Evolutionary conservation across 2,888 invertebrate species (phyloP).

Genomic region (Mesopsocus fuscifrons): DNA sequence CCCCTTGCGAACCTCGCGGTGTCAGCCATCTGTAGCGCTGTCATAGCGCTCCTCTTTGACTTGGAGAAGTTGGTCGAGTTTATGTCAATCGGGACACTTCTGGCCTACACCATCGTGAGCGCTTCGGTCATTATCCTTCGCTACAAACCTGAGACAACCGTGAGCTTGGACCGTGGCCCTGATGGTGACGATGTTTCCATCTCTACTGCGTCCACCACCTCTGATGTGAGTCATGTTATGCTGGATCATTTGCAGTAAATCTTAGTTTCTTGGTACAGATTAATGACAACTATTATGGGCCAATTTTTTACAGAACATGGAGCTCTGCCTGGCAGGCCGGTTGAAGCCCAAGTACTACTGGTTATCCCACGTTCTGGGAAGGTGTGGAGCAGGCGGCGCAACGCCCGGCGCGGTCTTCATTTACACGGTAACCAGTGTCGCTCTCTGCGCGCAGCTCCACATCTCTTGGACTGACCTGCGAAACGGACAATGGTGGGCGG

Average conservation of each 20-base stretch:
- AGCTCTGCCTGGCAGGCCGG: slow-evolving; percentile 36
- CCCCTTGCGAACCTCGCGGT: slow-evolving; percentile 54
- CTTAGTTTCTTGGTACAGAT: slow-evolving; percentile 23
- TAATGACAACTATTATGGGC: slow-evolving; percentile 18
- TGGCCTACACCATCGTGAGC: slow-evolving; percentile 83
- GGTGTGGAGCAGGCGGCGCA: slow-evolving; percentile 56
- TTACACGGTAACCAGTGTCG: slow-evolving; percentile 44
- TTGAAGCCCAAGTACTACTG: slow-evolving; percentile 52
- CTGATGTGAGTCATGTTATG: slow-evolving; percentile 24
- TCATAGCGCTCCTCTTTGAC: slow-evolving; percentile 71
- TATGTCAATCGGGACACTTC: slow-evolving; percentile 78
- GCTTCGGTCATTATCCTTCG: slow-evolving; percentile 74
- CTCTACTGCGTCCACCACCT: neutral
- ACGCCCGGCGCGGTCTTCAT: slow-evolving; percentile 52
- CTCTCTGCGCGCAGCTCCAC: slow-evolving; percentile 42
- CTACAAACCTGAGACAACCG: slow-evolving; percentile 37
- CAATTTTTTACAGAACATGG: slow-evolving; percentile 4
- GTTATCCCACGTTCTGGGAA: slow-evolving; percentile 50
- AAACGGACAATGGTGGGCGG: slow-evolving; percentile 45
- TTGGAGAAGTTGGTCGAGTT: slow-evolving; percentile 80
- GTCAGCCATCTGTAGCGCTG: slow-evolving; percentile 49
- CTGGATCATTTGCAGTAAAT: too few relatives aligned
- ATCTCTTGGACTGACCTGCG: slow-evolving; percentile 31
- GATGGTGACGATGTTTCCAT: slow-evolving; percentile 27
- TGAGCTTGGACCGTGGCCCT: slow-evolving; percentile 24